Conservation (phyloP, 2,797 vertebrate species). For the Cephalopachus bancanus region DNA sequence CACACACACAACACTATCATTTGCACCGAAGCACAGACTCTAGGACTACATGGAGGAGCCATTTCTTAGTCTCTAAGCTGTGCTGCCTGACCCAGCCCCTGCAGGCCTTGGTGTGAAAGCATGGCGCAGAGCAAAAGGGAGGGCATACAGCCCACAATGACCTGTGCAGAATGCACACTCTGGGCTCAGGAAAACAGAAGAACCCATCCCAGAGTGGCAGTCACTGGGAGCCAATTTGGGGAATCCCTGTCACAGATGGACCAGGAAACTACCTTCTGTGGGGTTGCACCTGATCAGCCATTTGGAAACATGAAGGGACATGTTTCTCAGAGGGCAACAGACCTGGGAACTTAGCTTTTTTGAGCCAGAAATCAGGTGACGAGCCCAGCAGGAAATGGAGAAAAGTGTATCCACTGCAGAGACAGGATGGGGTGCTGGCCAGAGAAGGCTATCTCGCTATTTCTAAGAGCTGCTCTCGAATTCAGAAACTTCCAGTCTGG, state of each 20-base stretch:
- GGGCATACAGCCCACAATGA: neutral
- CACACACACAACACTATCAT: fast-evolving
- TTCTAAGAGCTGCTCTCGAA: neutral
- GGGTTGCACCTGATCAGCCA: neutral
- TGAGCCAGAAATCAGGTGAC: neutral
- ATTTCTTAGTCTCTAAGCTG: neutral
- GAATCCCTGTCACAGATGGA: neutral
- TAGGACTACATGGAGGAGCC: neutral
- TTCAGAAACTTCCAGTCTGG: neutral
- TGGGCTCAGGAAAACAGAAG: neutral
- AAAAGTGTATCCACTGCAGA: fast-evolving
- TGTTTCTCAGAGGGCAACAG: neutral
- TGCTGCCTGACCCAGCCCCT: neutral
- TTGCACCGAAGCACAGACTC: neutral
- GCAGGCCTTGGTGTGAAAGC: neutral
- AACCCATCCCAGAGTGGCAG: neutral
- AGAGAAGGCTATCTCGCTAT: neutral
- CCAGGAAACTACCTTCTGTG: neutral
- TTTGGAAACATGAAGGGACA: neutral
- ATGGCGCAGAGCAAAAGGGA: neutral
- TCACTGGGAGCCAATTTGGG: neutral
- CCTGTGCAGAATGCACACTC: too few species aligned
- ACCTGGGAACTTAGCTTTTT: neutral
- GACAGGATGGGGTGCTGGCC: neutral
- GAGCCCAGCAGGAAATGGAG: neutral